These are phyloP conservation scores for Xiphorhynchus elegans DNA, from an alignment of 2,113 vertebrate species.

Conservation along the genomic window DNA sequence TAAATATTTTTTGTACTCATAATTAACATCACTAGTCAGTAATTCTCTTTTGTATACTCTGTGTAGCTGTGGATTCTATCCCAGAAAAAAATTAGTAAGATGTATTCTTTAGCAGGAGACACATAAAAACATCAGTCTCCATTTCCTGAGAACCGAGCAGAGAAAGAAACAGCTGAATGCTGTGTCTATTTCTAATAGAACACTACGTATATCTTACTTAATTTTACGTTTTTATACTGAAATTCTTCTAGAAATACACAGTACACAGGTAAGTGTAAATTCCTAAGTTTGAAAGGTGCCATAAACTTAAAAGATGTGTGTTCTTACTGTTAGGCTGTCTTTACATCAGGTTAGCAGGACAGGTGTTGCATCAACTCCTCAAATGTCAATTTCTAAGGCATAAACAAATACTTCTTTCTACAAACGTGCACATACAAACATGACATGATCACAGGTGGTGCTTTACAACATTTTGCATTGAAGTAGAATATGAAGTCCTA, in stretches of 20 bases:
- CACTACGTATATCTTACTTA: neutral
- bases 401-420: neutral
- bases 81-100: neutral
- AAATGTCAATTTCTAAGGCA: neutral
- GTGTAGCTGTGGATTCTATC: neutral
- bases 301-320: neutral
- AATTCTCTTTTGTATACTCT: neutral
- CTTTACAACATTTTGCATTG: neutral
- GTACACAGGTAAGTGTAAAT: neutral
- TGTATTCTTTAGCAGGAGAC: neutral
- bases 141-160: neutral
- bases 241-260: neutral
- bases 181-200: neutral
- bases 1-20: neutral
- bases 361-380: neutral
- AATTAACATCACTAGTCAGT: neutral
- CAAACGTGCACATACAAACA: neutral
- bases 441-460: neutral
- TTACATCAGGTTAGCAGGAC: neutral
- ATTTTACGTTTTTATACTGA: neutral
- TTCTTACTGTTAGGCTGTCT: neutral
- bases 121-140: neutral
- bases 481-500: neutral
- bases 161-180: neutral
- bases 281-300: neutral